Evolutionary conservation across 1,140 invertebrate genomes (phyloP).

Genomic region (Forficula auricularia): DNA sequence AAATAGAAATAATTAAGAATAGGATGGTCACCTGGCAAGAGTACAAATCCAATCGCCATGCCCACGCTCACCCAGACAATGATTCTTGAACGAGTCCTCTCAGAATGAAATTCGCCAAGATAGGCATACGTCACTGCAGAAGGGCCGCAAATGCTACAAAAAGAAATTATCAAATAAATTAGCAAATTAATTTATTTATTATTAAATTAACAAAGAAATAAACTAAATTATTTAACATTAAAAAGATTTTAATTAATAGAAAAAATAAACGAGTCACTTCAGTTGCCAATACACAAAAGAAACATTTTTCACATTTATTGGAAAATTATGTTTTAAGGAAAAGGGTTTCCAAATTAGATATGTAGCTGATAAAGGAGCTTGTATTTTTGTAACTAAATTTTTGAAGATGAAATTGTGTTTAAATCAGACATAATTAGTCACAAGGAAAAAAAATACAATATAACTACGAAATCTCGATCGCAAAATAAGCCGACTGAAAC

Average conservation of each 20-base stretch:
- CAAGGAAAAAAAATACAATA: too few species aligned
- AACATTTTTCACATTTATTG: too few species aligned
- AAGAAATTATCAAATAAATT: slow-evolving; percentile 8
- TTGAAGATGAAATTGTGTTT: too few species aligned
- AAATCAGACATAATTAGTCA: too few species aligned
- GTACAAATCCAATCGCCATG: not conserved
- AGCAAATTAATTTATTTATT: not conserved
- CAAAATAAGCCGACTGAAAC: too few species aligned
- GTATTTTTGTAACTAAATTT: too few species aligned
- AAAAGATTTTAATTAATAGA: slow-evolving; percentile 1
- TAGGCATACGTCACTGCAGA: slow-evolving; percentile 22
- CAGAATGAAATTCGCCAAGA: slow-evolving; percentile 56
- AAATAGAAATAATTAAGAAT: too few species aligned
- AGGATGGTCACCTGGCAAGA: not conserved
- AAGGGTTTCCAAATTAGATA: too few species aligned
- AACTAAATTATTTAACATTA: not conserved
- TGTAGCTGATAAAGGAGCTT: too few species aligned
- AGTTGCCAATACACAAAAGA: not conserved
- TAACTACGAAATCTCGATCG: too few species aligned
- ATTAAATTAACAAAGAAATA: too few species aligned
- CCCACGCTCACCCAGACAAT: slow-evolving; percentile 58
- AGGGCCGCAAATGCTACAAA: slow-evolving; percentile 1
- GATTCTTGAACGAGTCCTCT: slow-evolving; percentile 52
- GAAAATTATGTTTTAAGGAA: too few species aligned
- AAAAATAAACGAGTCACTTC: not conserved